A percentile compares a stretch with the other conserved stretches of the same genome.
Conservation (phyloP, 2,113 vertebrate genomes). For the Xiphophorus maculatus region DNA sequence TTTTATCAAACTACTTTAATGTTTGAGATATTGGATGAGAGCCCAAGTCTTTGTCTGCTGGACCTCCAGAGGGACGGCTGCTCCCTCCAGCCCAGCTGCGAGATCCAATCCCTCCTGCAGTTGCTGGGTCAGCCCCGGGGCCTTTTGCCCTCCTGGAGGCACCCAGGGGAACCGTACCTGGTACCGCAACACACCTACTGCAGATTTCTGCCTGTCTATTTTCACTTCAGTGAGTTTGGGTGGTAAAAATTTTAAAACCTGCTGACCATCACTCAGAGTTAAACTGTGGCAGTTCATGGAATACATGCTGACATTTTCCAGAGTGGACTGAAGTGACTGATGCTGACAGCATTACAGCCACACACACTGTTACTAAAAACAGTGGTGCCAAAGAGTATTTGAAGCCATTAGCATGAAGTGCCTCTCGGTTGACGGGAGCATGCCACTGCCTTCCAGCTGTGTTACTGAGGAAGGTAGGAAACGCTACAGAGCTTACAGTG, state of each 20-base stretch:
- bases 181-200: neutral
- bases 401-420: constrained; percentile 14
- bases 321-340: constrained; percentile 14
- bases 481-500: neutral
- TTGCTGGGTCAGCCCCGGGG: no score
- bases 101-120: neutral
- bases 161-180: neutral
- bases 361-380: constrained; percentile 3
- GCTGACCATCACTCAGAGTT: neutral
- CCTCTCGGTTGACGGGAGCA: neutral
- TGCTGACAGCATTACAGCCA: constrained; percentile 1
- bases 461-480: neutral
- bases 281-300: neutral
- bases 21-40: neutral
- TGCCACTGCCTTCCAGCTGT: neutral
- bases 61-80: neutral
- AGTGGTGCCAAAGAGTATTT: constrained; percentile 31
- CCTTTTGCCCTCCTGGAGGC: neutral
- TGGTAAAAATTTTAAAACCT: neutral
- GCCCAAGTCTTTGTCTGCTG: neutral
- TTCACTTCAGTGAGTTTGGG: neutral
- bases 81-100: neutral
- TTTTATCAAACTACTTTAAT: neutral
- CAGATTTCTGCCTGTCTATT: neutral
- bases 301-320: constrained; percentile 1